Base-by-base conservation (phyloP, 2,888 invertebrate genomes). In the Epirrhoe tristata region DNA sequence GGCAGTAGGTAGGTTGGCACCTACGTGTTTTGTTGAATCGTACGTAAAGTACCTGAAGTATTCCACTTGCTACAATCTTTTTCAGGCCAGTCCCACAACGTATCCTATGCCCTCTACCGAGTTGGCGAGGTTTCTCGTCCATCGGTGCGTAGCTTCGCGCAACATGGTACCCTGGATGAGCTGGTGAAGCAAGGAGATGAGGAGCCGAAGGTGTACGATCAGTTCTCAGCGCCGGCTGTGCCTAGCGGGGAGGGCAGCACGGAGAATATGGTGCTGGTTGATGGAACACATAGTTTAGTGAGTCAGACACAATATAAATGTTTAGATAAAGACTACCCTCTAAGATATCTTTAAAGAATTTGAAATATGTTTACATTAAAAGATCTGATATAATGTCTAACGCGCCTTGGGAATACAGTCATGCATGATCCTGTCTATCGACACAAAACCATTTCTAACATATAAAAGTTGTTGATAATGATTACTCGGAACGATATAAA, bases 71-170 rank as follows among this genome's bases (percentile, higher is more conserved):
- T n/a, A 1, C 16, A 0, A 6, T 17, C 7, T 12, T 5, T 70
- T 63, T 7, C 94, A 98, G 98, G 98, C 77, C 96, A 98, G 82
- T 97, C 97, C 36, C 98, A 98, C 91, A 96, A 97, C 85, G 92
- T 94, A 69, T 95, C 95, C 58, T 98, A 97, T 92, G 94, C 94
- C 12, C 94, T 98, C 57, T 98, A 97, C 93, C 95, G 95, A 52
- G 91, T 97, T 67, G 98, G 97, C 0, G 95, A 96, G 73, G 94
- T 95, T 57, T 96, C 98, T 1, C 95, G 96, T 36, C 88, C 94
- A 16, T 96, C 97, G 0, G 95, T 98, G n/a, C 96, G 96, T 77
- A 94, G 95, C 74, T 98, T 98, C 88, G 96, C 97, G 0, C 98
- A 98, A 86, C 96, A 95, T 34, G 98, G 98, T n/a, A 95, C 96